A percentile compares a stretch with the other conserved stretches of the same genome.
phyloP scores from a whole-genome alignment of 2,113 vertebrate genomes.

The Apodemus sylvaticus region DNA sequence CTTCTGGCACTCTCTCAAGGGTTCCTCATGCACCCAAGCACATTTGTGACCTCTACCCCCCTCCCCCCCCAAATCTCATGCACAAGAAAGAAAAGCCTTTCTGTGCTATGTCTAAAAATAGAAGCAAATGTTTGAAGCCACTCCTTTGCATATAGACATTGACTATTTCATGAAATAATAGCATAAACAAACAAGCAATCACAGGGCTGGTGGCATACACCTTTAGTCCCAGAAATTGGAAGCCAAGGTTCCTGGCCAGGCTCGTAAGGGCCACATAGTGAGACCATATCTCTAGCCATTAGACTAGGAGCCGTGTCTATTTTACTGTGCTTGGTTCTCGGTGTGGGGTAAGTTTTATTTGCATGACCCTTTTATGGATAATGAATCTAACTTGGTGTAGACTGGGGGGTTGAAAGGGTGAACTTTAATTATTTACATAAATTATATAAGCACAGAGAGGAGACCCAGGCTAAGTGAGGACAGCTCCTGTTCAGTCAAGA shows the following conservation, averaged over 20 bases:
- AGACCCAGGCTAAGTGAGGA: not conserved
- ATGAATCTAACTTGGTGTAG: not conserved
- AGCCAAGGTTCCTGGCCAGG: not conserved
- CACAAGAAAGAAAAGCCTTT: not conserved
- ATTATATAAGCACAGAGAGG: slow-evolving; percentile 56
- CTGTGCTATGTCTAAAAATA: slow-evolving; percentile 27
- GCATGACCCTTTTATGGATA: not conserved
- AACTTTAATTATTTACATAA: not conserved
- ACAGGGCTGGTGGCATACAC: not conserved
- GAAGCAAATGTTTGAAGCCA: not conserved
- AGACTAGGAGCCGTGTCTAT: not conserved
- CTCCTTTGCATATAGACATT: not conserved
- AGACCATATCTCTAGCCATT: not conserved
- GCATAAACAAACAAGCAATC: not conserved
- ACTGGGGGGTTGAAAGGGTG: not conserved
- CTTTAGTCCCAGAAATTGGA: not conserved
- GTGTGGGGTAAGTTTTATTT: not conserved
- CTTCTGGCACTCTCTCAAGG: not conserved
- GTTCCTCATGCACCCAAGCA: not conserved
- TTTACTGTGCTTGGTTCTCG: not conserved
- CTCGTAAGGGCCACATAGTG: not conserved
- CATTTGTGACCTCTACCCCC: not conserved
- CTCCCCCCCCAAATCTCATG: not conserved
- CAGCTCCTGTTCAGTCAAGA: slow-evolving; percentile 59
- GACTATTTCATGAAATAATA: not conserved